Evolutionary conservation across 2,888 invertebrate genomes (phyloP).

Genomic region (Plusia festucae): DNA sequence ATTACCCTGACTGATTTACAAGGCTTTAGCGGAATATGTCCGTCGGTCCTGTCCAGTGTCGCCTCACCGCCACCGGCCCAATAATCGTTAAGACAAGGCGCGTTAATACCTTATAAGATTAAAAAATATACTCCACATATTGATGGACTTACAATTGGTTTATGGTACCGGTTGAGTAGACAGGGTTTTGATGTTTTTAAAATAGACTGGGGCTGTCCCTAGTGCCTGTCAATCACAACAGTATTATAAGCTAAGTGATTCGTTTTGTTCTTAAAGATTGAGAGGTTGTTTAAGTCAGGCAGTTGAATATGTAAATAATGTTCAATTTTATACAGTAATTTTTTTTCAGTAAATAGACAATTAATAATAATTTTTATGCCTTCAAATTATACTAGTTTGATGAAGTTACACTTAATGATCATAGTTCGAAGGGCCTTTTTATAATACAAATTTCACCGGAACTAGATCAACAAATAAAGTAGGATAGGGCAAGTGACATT

Average conservation of each 20-base stretch:
- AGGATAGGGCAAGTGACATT: neutral
- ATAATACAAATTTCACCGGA: neutral
- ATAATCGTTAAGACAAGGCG: slow-evolving; percentile 85
- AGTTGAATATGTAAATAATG: too few relatives aligned
- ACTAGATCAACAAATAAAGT: neutral
- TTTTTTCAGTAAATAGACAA: too few relatives aligned
- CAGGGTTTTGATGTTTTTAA: slow-evolving; percentile 49
- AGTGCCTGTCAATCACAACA: slow-evolving; percentile 1
- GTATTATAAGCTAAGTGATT: neutral
- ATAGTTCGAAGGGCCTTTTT: too few relatives aligned
- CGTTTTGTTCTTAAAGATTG: neutral
- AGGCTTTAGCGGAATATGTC: slow-evolving; percentile 75
- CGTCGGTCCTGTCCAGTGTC: slow-evolving; percentile 66
- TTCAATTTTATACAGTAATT: too few relatives aligned
- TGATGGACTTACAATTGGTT: slow-evolving; percentile 73
- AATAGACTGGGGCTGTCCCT: slow-evolving; percentile 20
- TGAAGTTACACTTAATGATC: too few relatives aligned
- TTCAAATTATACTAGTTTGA: too few relatives aligned
- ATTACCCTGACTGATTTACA: slow-evolving; percentile 80
- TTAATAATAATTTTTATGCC: too few relatives aligned
- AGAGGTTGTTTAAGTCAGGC: too few relatives aligned
- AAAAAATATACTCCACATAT: slow-evolving; percentile 67
- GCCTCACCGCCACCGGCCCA: slow-evolving; percentile 75
- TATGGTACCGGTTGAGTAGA: slow-evolving; percentile 54
- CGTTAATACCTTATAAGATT: slow-evolving; percentile 76